phyloP scores from a whole-genome alignment of 1,140 invertebrate genomes.

The Liolophura sinensis region DNA sequence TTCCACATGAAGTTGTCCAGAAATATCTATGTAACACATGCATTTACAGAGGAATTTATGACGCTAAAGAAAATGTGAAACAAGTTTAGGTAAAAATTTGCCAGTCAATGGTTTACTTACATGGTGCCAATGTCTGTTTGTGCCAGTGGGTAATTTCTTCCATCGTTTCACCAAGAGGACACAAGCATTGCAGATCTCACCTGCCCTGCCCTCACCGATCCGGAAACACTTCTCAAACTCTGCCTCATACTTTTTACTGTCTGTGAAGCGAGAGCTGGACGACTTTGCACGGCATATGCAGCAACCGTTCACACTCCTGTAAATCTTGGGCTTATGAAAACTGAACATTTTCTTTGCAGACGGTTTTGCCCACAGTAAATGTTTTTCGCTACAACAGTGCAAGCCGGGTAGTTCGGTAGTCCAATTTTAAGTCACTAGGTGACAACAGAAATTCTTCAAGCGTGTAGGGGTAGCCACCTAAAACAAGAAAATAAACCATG shows the following conservation, averaged over 20 bases:
- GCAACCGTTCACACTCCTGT: conserved; percentile 80
- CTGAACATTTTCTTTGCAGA: conserved; percentile 72
- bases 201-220: conserved; percentile 70
- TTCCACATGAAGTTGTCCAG: no score
- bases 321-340: conserved; percentile 88
- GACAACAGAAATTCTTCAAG: no score
- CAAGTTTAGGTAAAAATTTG: no score
- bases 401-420: no score
- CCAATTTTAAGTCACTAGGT: no score
- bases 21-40: no score
- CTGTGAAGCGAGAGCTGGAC: conserved; percentile 80
- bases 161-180: conserved; percentile 83
- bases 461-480: no score
- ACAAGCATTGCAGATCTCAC: conserved; percentile 89
- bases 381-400: no score
- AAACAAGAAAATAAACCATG: no score
- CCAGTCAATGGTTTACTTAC: conserved; percentile 63
- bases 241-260: conserved; percentile 83
- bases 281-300: conserved; percentile 90
- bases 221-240: conserved; percentile 85
- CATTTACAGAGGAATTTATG: no score
- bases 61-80: no score
- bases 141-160: conserved; percentile 80
- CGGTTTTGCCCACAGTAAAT: no score
- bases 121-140: conserved; percentile 81